Conservation (phyloP, 2,113 vertebrate genomes). For the Rhadina sibilatrix region DNA sequence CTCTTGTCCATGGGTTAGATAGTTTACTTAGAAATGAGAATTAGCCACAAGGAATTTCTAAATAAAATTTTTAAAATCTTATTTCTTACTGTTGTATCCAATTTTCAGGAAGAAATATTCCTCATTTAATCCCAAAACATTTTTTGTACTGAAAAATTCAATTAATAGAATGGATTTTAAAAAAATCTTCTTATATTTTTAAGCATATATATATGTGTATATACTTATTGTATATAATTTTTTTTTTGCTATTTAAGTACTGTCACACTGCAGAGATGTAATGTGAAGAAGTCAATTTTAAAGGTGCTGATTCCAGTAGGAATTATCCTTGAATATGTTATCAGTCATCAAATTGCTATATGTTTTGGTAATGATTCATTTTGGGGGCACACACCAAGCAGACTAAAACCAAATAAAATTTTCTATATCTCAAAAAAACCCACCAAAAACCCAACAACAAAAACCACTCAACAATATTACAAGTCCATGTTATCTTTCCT, state of each 20-base stretch:
- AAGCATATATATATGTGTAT: not conserved
- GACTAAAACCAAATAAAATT: not conserved
- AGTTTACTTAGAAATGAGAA: not conserved
- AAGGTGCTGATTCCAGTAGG: not conserved
- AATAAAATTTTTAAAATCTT: not conserved
- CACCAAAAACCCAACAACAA: not conserved
- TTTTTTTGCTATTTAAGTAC: not conserved
- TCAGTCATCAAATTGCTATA: not conserved
- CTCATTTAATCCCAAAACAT: not conserved
- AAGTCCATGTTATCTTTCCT: not conserved
- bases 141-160: not conserved
- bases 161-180: not conserved
- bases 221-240: not conserved
- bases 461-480: not conserved
- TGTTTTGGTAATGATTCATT: not conserved
- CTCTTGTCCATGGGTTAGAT: not conserved
- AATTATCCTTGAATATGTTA: not conserved
- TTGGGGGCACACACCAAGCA: not conserved
- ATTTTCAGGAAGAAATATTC: not conserved
- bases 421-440: not conserved
- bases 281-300: not conserved
- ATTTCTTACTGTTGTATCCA: not conserved
- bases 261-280: not conserved
- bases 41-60: not conserved
- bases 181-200: not conserved